Evolutionary conservation across 23 tunicate species (phyloP), one percentile per base, ranked within the genome.

Genomic region (Trididemnum clinides): DNA sequence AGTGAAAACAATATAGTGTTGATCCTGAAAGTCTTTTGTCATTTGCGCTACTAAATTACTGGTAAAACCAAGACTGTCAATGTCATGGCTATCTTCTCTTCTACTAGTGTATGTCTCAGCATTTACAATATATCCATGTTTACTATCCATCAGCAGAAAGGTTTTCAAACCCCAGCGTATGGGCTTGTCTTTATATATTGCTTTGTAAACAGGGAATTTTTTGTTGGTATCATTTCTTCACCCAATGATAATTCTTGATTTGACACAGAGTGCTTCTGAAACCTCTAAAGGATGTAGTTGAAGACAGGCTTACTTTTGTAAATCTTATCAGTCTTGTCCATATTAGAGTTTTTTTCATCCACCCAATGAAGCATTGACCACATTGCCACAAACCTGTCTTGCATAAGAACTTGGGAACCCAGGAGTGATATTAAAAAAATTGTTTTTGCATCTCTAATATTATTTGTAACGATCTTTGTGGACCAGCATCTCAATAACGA

Each of bases 381-480:
- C 21, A 59, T 59, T 59, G 69, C 69, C 69, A 59, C 18, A 59
- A 59, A 59, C 27, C 69, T 59, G 26, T 59, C 69, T 26, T 26
- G 69, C 21, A 26, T 59, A 59, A 59, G 69, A 21, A 71, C 77
- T 71, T 71, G 44, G 77, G 44, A 71, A 71, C 29, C 50, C 21
- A 34, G 77, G 50, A 34, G 50, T 33, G 77, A 33, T 12, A 34
- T 50, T 71, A 18, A 71, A 33, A 10, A 33, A 33, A 71, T 71
- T 33, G 77, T 25, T 71, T 34, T 71, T 33, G 39, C 50, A 71
- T 71, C 22, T 71, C 39, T 19, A 71, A 34, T 71, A 71, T 34
- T 7, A 22, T 34, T 71, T 21, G 77, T 71, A 71, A 29, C 77
- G 77, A 34, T 71, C 77, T 34, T 71, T 71, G 77, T 71, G 77